Evolutionary conservation across 2,113 vertebrate genomes (phyloP).

Genomic region (Psophia crepitans): DNA sequence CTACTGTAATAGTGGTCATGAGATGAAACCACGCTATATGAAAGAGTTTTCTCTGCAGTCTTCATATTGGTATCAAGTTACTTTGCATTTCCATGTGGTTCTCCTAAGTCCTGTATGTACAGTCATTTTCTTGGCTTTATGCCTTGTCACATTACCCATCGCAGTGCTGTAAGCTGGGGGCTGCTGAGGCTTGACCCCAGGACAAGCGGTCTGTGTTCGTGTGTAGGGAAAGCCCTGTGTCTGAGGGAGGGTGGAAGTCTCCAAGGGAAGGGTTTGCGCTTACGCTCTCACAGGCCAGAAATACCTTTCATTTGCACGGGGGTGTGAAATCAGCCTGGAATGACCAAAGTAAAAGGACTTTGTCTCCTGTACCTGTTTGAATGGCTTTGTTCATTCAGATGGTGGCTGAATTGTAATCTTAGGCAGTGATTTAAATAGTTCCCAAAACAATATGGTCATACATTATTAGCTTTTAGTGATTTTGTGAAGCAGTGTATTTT

Average conservation of each 20-base stretch:
- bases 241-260: neutral
- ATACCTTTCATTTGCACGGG: neutral
- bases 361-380: neutral
- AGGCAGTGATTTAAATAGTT: neutral
- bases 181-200: neutral
- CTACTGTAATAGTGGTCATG: neutral
- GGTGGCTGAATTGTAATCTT: neutral
- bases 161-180: neutral
- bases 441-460: neutral
- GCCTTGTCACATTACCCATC: neutral
- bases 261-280: neutral
- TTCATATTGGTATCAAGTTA: neutral
- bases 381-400: conserved; percentile 12
- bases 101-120: neutral
- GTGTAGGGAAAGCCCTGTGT: neutral
- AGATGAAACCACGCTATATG: neutral
- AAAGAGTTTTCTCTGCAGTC: neutral
- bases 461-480: conserved; percentile 7
- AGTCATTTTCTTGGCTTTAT: neutral
- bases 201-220: neutral
- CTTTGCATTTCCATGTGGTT: neutral
- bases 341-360: neutral
- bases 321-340: neutral
- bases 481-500: neutral
- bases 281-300: neutral